Conservation (phyloP, 1,140 invertebrate species). For the Eueides isabella region DNA sequence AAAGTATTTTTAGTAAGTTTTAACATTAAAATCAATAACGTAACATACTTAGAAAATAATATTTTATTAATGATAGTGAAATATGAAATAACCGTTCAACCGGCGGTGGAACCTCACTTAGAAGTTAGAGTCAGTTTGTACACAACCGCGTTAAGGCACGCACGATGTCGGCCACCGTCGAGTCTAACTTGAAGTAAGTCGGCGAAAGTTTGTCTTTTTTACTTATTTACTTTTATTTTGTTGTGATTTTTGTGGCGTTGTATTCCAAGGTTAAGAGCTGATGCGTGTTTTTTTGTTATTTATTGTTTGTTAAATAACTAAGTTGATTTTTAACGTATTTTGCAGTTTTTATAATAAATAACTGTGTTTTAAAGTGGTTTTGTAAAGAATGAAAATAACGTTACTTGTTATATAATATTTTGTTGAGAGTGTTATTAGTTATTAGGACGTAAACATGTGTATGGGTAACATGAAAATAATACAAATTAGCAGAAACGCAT, state of each 20-base stretch:
- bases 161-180: conserved; percentile 63
- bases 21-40: background rate
- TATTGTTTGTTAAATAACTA: background rate
- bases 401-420: no score
- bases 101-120: background rate
- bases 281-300: background rate
- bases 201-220: conserved; percentile 58
- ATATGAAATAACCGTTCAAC: background rate
- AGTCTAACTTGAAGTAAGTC: conserved; percentile 72
- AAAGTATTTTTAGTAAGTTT: no score
- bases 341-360: background rate
- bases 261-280: background rate
- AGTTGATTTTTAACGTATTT: background rate
- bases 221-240: background rate
- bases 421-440: no score
- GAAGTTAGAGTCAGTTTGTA: conserved; percentile 36
- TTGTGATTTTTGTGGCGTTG: background rate
- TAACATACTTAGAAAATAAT: background rate
- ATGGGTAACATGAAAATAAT: no score
- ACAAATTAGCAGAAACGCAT: no score
- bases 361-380: no score
- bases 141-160: conserved; percentile 41
- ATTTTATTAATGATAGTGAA: background rate
- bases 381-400: no score
- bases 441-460: no score